Evolutionary conservation across 1,140 invertebrate genomes (phyloP).

Genomic region (Bombus confusus): DNA sequence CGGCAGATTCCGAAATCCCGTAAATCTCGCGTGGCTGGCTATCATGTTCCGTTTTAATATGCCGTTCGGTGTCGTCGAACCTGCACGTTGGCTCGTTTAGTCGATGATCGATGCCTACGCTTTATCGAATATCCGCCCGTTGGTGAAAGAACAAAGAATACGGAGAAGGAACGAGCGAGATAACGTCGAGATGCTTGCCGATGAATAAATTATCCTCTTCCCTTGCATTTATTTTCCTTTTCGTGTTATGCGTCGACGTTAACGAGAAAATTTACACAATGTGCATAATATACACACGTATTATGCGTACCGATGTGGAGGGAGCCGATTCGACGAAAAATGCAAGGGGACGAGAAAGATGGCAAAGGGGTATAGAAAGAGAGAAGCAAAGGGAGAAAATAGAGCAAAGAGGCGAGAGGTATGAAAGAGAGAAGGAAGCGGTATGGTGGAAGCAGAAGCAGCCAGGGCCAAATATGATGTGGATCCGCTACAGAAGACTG

Average conservation of each 20-base stretch:
- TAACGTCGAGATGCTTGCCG: slow-evolving; percentile 6
- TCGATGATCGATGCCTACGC: slow-evolving; percentile 72
- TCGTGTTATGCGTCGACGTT: slow-evolving; percentile 2
- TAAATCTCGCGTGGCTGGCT: too few relatives aligned
- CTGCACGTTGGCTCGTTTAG: slow-evolving; percentile 65
- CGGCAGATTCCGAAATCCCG: too few relatives aligned
- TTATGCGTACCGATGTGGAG: not conserved
- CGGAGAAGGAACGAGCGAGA: slow-evolving; percentile 60
- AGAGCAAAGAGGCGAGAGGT: not conserved
- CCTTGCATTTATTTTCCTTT: slow-evolving; percentile 12
- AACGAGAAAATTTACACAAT: slow-evolving; percentile 35
- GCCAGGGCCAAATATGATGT: slow-evolving; percentile 50
- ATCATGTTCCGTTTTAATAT: not conserved
- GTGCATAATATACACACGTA: slow-evolving; percentile 14
- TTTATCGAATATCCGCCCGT: slow-evolving; percentile 70
- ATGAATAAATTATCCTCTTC: slow-evolving; percentile 19
- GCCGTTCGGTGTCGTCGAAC: slow-evolving; percentile 12
- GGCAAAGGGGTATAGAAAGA: not conserved
- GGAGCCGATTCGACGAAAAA: not conserved
- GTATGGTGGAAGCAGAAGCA: slow-evolving; percentile 38
- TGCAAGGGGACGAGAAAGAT: not conserved
- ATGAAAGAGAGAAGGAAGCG: not conserved
- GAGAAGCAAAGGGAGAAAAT: not conserved
- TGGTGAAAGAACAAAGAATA: slow-evolving; percentile 8
- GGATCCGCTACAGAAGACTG: slow-evolving; percentile 48